phyloP scores from a whole-genome alignment of 2,888 invertebrate species.

The Stegophylla sp. region DNA sequence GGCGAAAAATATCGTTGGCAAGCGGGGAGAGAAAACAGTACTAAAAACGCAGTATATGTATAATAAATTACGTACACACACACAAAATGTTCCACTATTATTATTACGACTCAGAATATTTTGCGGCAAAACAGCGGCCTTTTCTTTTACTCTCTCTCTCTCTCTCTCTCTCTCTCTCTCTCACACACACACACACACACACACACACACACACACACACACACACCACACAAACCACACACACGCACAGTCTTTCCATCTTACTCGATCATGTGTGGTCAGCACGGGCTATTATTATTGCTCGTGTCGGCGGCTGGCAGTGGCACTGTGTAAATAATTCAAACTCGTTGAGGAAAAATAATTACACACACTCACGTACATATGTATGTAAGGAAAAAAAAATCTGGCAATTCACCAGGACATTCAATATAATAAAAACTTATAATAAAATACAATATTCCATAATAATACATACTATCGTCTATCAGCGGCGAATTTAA shows the following conservation, averaged over 20 bases:
- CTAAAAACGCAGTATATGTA: not conserved
- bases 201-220: no score
- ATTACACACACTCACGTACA: not conserved
- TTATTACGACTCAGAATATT: conserved; percentile 9
- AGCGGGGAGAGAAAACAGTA: not conserved
- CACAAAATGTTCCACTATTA: not conserved
- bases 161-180: not conserved
- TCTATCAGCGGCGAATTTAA: no score
- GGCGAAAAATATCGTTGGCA: not conserved
- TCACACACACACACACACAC: no score
- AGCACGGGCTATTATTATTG: conserved; percentile 24
- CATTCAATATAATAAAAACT: not conserved
- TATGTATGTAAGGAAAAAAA: not conserved
- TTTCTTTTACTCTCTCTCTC: not conserved
- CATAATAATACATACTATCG: no score
- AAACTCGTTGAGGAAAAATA: conserved; percentile 12
- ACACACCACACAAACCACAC: no score
- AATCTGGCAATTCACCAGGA: conserved; percentile 19
- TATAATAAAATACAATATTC: not conserved
- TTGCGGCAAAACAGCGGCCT: conserved; percentile 7
- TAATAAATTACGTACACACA: not conserved
- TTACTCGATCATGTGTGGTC: not conserved
- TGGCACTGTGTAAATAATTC: conserved; percentile 21
- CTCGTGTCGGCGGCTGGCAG: conserved; percentile 14
- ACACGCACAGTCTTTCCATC: no score